Evolutionary conservation across 2,797 vertebrate genomes (phyloP).

Genomic region (Setipinna tenuifilis): DNA sequence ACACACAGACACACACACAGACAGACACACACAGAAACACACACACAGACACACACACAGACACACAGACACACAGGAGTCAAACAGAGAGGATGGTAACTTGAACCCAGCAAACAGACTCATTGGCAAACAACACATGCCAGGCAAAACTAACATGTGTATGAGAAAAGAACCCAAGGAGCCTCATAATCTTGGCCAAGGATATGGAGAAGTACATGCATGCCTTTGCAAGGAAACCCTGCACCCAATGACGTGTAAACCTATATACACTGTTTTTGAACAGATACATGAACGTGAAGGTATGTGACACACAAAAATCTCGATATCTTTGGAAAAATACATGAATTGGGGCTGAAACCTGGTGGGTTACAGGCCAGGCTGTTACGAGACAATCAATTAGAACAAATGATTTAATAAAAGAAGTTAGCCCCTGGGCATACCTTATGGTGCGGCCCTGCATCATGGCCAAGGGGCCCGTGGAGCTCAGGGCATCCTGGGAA

Average conservation of each 20-base stretch:
- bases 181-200: background rate
- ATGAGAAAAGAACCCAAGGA: background rate
- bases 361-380: too few relatives aligned
- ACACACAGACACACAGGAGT: background rate
- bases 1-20: too few relatives aligned
- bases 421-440: slow-evolving; percentile 67
- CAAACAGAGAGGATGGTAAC: background rate
- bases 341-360: too few relatives aligned
- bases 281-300: background rate
- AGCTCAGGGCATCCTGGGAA: slow-evolving; percentile 85
- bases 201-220: background rate
- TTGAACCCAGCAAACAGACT: background rate
- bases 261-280: background rate
- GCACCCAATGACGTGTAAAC: background rate
- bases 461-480: slow-evolving; percentile 90
- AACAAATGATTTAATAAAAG: background rate
- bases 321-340: too few relatives aligned
- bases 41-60: too few relatives aligned
- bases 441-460: slow-evolving; percentile 92
- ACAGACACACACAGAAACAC: too few relatives aligned
- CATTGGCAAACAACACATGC: background rate
- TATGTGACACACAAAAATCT: too few relatives aligned
- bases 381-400: too few relatives aligned
- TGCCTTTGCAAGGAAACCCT: background rate
- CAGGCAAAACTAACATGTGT: background rate